Percentiles rank a stretch among this genome's conserved stretches.
Evolutionary conservation across 2,113 vertebrate genomes (phyloP).

Genomic region (Entomyzon cyanotis): DNA sequence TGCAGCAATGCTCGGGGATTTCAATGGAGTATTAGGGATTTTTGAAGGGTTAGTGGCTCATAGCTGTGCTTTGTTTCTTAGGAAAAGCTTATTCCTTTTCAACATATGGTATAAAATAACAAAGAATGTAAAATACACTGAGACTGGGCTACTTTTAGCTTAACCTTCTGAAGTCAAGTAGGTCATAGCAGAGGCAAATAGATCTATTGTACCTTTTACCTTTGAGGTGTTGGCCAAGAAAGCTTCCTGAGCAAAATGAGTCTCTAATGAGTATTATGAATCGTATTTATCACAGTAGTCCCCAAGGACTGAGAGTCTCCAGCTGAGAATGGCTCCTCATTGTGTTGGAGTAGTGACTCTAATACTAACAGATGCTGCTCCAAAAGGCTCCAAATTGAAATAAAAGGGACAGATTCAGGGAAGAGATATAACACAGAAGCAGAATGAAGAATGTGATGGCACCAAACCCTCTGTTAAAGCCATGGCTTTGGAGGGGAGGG

Average conservation of each 20-base stretch:
- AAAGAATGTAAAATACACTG: constrained; percentile 60
- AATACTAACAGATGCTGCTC: constrained; percentile 56
- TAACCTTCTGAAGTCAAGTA: constrained; percentile 61
- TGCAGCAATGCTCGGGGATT: constrained; percentile 47
- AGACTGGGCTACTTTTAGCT: constrained; percentile 57
- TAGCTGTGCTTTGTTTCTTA: constrained; percentile 59
- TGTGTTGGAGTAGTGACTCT: constrained; percentile 54
- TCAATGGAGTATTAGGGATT: constrained; percentile 55
- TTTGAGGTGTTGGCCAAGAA: constrained; percentile 59
- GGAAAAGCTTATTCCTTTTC: constrained; percentile 61
- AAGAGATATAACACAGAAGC: neutral
- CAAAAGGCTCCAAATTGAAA: constrained; percentile 40
- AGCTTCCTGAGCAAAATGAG: constrained; percentile 50
- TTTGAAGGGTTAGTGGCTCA: constrained; percentile 61
- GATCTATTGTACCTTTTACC: constrained; percentile 48
- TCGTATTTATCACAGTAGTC: constrained; percentile 51
- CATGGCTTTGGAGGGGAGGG: constrained; percentile 5
- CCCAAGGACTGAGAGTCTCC: constrained; percentile 47
- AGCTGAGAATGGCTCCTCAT: constrained; percentile 59
- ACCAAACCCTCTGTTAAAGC: constrained; percentile 21
- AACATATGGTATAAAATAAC: constrained; percentile 41
- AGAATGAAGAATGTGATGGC: constrained; percentile 23
- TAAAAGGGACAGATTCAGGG: constrained; percentile 4
- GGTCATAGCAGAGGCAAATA: constrained; percentile 50
- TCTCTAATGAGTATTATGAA: constrained; percentile 58